Base-by-base conservation (phyloP, 1,140 invertebrate species). In the Achroia grisella region DNA sequence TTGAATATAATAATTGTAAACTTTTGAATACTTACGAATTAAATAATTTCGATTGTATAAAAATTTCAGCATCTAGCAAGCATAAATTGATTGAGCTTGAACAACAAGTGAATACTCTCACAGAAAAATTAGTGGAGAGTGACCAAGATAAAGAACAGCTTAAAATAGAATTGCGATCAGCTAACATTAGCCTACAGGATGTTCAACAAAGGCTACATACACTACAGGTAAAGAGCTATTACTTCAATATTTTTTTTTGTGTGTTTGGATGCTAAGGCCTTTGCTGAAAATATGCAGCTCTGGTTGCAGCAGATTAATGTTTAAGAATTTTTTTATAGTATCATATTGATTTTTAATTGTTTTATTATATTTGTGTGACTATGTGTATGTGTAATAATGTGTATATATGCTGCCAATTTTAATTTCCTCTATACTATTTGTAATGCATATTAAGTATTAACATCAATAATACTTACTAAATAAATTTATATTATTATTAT, bases 61-160 rank as follows among this genome's bases (percentile, higher is more conserved):
- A n/a, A 23, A 31, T 62, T 64, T 1, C 57, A 87, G 85, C 76
- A 11, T 77, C 76, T 27, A 75, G 71, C 48, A 86, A 87, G 53
- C 81, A 85, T 41, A 76, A 77, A 30, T 54, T 80, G 13, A 66
- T 78, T 37, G 78, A 86, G 49, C 43, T 80, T 9, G 81, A 87
- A 39, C 79, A 84, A 27, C 66, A 78, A 40, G 54, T 82, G 14
- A 62, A 48, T 0, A 49, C 43, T 0, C 46, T 84, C 4, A 65
- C 58, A 0, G 62, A 74, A 23, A 76, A 78, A 37, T 29, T 81
- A 23, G 40, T 70, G 5, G 60, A 68, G 8, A 62, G 66, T 32
- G 70, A 79, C 15, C 59, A 65, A 28, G 72, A 79, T 1, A 82
- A 82, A 33, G 80, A 87, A 11, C 77, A 84, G 17, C 51, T 87